phyloP scores from a whole-genome alignment of 2,888 invertebrate genomes.

The Acanthosoma haemorrhoidale region DNA sequence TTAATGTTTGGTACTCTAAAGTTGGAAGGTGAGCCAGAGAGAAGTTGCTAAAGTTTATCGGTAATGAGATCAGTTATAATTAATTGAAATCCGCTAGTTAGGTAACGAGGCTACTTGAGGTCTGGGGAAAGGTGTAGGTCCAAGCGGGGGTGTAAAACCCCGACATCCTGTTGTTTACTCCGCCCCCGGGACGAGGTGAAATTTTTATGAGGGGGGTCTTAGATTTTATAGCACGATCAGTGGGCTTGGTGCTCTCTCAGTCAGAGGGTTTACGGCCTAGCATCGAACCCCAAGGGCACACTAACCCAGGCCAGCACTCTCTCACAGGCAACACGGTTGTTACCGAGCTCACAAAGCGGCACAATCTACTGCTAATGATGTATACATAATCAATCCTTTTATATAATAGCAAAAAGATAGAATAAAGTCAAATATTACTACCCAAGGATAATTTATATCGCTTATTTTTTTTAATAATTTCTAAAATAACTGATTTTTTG shows the following conservation, averaged over 20 bases:
- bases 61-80: not conserved
- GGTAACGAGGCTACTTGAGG: not conserved
- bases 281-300: not conserved
- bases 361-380: too few relatives aligned
- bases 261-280: not conserved
- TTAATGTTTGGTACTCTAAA: too few relatives aligned
- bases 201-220: constrained; percentile 6
- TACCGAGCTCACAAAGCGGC: too few relatives aligned
- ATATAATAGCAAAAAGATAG: too few relatives aligned
- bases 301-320: not conserved
- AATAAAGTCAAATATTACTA: too few relatives aligned
- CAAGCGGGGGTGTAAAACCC: not conserved
- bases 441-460: too few relatives aligned
- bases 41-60: too few relatives aligned
- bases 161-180: not conserved
- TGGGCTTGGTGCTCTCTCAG: too few relatives aligned
- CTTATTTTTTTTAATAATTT: too few relatives aligned
- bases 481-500: too few relatives aligned
- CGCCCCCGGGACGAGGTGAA: not conserved
- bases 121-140: not conserved
- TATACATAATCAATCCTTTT: too few relatives aligned
- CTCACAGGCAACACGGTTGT: not conserved
- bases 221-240: constrained; percentile 5
- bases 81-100: not conserved
- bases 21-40: too few relatives aligned